Base-by-base conservation (phyloP, 1,140 invertebrate species). In the Amyelois transitella region DNA sequence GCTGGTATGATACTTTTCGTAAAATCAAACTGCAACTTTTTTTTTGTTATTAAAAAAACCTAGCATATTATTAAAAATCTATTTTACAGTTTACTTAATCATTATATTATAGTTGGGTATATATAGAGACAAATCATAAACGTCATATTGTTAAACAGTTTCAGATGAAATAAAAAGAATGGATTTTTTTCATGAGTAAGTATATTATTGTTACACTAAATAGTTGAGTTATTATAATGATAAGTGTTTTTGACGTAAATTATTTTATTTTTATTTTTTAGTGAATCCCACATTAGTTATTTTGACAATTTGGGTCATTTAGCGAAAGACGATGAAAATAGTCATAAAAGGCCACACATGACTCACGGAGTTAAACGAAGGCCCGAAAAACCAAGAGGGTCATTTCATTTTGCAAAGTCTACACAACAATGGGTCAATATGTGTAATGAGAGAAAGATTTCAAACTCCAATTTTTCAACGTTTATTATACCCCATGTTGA, bases 391-490 rank as follows among this genome's bases (percentile, higher is more conserved):
- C 1, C 12, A 38, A 38, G n/a, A 18, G 22, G 24, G 4, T 10
- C 1, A 10, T 21, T 24, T 49, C 18, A n/a, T 4, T 52, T 43
- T 18, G 51, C 51, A 22, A 74, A 59, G 53, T 56, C 77, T 0
- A 84, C 81, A 14, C 62, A 69, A 53, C 78, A 81, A 58, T 81
- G 77, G 77, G 59, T 52, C n/a, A 69, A 70, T 44, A 72, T 66
- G 60, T 69, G 69, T 45, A 54, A 68, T 5, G 51, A 51, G 43
- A n/a, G 2, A 19, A 21, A 55, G 60, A 17, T 18, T 32, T n/a
- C 6, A 18, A 14, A 21, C 2, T 1, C n/a, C 12, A n/a, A 38
- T 38, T 14, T 38, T 1, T 38, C 32, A 38, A n/a, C 32, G 19
- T 49, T 6, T 1, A 14, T 28, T 38, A n/a, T n/a, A n/a, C 53